Evolutionary conservation across 1,140 invertebrate species (phyloP).

Genomic region (Cherax destructor): DNA sequence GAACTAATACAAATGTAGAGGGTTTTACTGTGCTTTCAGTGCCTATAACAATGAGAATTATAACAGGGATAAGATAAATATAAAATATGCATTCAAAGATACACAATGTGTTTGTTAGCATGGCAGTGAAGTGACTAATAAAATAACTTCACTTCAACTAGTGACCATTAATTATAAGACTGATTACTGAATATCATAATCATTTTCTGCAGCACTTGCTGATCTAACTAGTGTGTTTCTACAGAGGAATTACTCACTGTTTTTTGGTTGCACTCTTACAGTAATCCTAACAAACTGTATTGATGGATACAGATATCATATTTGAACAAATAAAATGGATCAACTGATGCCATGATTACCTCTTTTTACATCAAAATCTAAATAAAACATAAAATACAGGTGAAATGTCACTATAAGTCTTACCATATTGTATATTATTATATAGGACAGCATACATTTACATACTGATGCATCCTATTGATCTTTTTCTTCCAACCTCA

Average conservation of each 20-base stretch:
- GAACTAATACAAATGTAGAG: not conserved
- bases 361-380: not conserved
- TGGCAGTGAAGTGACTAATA: slow-evolving; percentile 47
- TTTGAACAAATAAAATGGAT: not conserved
- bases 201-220: slow-evolving; percentile 6
- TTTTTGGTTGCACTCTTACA: not conserved
- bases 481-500: too few species aligned
- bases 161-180: not conserved
- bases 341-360: not conserved
- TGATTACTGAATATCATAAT: slow-evolving; percentile 14
- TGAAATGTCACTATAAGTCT: not conserved
- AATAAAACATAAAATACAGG: not conserved
- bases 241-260: slow-evolving; percentile 5
- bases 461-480: too few species aligned
- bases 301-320: not conserved
- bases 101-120: slow-evolving; percentile 23
- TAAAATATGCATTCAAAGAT: not conserved
- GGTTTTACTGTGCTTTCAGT: not conserved
- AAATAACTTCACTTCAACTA: slow-evolving; percentile 14
- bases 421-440: not conserved
- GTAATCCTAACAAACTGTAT: too few species aligned
- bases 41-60: not conserved
- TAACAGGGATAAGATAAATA: not conserved
- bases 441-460: too few species aligned
- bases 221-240: slow-evolving; percentile 48